These are phyloP conservation scores for Drosophila saltans DNA, from an alignment of 1,140 invertebrate species.

Conservation along the genomic window DNA sequence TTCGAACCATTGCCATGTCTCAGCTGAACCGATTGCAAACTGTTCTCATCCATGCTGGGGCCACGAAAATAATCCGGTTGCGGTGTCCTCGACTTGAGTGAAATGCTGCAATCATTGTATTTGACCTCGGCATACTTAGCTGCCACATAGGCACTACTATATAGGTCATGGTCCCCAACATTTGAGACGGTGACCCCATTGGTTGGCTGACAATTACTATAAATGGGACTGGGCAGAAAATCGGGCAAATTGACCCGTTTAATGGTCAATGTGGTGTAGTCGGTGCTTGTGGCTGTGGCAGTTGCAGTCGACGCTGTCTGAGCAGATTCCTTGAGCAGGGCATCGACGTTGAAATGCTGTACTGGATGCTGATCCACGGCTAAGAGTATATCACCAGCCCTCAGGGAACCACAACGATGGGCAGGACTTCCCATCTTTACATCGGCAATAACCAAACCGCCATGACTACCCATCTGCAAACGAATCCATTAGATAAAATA, in stretches of 20 bases:
- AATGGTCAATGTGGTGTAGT: slow-evolving; percentile 80
- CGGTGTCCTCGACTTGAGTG: slow-evolving; percentile 76
- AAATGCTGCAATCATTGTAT: slow-evolving; percentile 70
- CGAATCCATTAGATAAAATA: no score
- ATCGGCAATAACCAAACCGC: slow-evolving; percentile 89
- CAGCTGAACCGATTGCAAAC: slow-evolving; percentile 69
- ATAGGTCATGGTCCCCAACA: slow-evolving; percentile 61
- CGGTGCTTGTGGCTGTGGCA: slow-evolving; percentile 24
- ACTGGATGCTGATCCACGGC: slow-evolving; percentile 94
- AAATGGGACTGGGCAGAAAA: slow-evolving; percentile 78
- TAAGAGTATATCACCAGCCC: slow-evolving; percentile 92
- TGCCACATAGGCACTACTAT: slow-evolving; percentile 73
- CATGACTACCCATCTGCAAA: slow-evolving; percentile 75
- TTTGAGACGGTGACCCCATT: slow-evolving; percentile 4
- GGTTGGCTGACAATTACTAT: slow-evolving; percentile 67
- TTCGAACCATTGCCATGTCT: slow-evolving; percentile 38
- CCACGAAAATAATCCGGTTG: slow-evolving; percentile 78
- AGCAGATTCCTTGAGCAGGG: slow-evolving; percentile 70
- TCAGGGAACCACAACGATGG: slow-evolving; percentile 93
- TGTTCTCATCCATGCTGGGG: slow-evolving; percentile 64
- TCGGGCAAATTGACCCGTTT: slow-evolving; percentile 79
- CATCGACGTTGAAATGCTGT: slow-evolving; percentile 86
- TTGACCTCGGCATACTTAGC: slow-evolving; percentile 65
- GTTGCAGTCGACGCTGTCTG: slow-evolving; percentile 2
- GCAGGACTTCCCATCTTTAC: slow-evolving; percentile 95